Evolutionary conservation across 1,140 invertebrate genomes (phyloP).

Genomic region (Diachasmimorpha longicaudata): DNA sequence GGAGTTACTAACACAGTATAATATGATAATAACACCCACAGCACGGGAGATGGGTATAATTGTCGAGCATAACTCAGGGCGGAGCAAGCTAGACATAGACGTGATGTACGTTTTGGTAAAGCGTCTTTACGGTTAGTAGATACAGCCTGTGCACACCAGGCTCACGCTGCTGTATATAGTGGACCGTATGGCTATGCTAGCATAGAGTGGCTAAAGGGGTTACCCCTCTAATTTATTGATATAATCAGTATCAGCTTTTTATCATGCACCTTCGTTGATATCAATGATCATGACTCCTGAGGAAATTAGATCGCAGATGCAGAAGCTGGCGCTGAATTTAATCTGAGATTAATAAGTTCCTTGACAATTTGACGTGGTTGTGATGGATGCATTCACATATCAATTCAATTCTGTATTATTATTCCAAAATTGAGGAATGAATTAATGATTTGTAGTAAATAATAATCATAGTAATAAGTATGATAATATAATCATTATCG

Average conservation of each 20-base stretch:
- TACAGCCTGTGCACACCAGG: slow-evolving; percentile 2
- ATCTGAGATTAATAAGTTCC: too few relatives aligned
- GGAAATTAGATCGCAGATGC: too few relatives aligned
- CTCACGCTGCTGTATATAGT: background rate
- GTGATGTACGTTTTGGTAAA: slow-evolving; percentile 58
- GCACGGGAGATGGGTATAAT: slow-evolving; percentile 55
- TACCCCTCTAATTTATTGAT: slow-evolving; percentile 57
- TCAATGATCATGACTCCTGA: background rate
- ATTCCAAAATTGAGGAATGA: too few relatives aligned
- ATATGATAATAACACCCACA: slow-evolving; percentile 59
- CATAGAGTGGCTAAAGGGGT: background rate
- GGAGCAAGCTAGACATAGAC: slow-evolving; percentile 51
- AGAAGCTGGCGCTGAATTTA: too few relatives aligned
- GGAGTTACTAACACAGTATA: slow-evolving; percentile 41
- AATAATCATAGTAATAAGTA: too few relatives aligned
- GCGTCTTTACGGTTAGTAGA: slow-evolving; percentile 30
- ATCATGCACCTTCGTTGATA: slow-evolving; percentile 40
- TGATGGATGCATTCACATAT: too few relatives aligned
- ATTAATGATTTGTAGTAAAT: too few relatives aligned
- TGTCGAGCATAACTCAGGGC: slow-evolving; percentile 60
- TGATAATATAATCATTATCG: too few relatives aligned
- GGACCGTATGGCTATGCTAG: background rate
- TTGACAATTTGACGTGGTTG: too few relatives aligned
- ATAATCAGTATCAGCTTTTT: slow-evolving; percentile 59
- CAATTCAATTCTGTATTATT: too few relatives aligned